Base-by-base conservation (phyloP, 1,140 invertebrate genomes). In the Dufourea novaeangliae region DNA sequence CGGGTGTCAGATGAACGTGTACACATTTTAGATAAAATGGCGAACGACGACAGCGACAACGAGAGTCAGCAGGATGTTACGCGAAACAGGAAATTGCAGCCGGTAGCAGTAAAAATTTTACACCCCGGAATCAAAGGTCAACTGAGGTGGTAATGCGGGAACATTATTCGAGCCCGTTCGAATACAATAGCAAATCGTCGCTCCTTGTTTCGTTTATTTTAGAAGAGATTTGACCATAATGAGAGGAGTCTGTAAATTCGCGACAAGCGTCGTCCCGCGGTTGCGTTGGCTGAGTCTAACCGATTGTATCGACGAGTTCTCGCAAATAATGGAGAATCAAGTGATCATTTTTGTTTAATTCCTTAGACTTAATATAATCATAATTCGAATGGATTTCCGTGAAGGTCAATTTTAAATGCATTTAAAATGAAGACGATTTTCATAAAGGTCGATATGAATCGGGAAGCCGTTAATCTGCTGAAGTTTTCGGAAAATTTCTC, bases 261-360 rank as follows among this genome's bases (percentile, higher is more conserved):
- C 90, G 20, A 87, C 88, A 17, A 84, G 69, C n/a, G 27, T 93
- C 1, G 64, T 92, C n/a, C 92, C 93, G 10, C 78, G 85, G 27
- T 76, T 94, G 25, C 78, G 87, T 27, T 94, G 93, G 92, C 88
- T 94, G 20, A 93, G 91, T 83, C 84, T 93, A 11, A 82, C 79
- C n/a, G 91, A 93, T 50, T 94, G 93, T 83, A 87, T 94, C 6
- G 82, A 92, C 32, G 92, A 94, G 80, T 94, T 94, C 86, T 86
- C 90, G n/a, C 69, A 89, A 7, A 87, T 93, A 20, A 93, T 94
- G 89, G 73, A 88, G 68, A 87, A 88, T 71, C 94, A 94, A 91
- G 93, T 93, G 82, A 84, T n/a, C 1, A 0, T 8, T 61, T 32
- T 20, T 12, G 2, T 7, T 11, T 20, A 22, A 8, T 27, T 50